These are phyloP conservation scores for Channa argus DNA, from an alignment of 2,113 vertebrate species.

Conservation along the genomic window DNA sequence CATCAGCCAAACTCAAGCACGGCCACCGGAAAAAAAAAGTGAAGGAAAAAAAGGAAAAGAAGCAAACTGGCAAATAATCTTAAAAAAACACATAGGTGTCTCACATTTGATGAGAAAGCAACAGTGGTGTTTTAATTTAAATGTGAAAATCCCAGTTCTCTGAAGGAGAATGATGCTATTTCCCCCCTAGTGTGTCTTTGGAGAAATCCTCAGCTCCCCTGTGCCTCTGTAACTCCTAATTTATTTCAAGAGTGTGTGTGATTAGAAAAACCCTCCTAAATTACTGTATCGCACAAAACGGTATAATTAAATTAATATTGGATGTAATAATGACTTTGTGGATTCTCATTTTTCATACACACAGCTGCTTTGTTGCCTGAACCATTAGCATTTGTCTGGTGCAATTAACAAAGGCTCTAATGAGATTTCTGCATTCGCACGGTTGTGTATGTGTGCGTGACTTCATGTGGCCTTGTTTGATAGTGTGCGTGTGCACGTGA, in stretches of 20 bases:
- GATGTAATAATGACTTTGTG: slow-evolving; percentile 88
- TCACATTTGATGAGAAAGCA: slow-evolving; percentile 67
- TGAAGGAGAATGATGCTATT: slow-evolving; percentile 68
- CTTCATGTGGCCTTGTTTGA: slow-evolving; percentile 72
- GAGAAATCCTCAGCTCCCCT: slow-evolving; percentile 74
- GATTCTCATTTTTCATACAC: slow-evolving; percentile 87
- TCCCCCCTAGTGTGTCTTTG: slow-evolving; percentile 72
- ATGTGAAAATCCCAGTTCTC: slow-evolving; percentile 71
- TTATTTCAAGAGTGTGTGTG: slow-evolving; percentile 81
- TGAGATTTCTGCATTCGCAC: slow-evolving; percentile 88
- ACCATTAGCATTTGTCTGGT: slow-evolving; percentile 91
- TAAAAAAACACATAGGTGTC: slow-evolving; percentile 24
- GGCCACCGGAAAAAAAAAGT: slow-evolving; percentile 40
- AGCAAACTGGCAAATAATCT: slow-evolving; percentile 5
- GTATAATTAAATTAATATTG: slow-evolving; percentile 90
- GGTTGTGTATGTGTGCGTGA: slow-evolving; percentile 71
- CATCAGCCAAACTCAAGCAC: slow-evolving; percentile 47
- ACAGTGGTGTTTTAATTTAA: slow-evolving; percentile 73
- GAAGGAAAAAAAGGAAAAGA: neutral
- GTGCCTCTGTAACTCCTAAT: slow-evolving; percentile 78
- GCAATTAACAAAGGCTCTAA: slow-evolving; percentile 94
- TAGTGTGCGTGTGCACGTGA: slow-evolving; percentile 78
- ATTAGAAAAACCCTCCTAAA: slow-evolving; percentile 81
- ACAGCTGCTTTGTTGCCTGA: slow-evolving; percentile 88
- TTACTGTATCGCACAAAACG: slow-evolving; percentile 82